phyloP scores from a whole-genome alignment of 2,113 vertebrate species.

The Poeciliopsis turrubarensis region DNA sequence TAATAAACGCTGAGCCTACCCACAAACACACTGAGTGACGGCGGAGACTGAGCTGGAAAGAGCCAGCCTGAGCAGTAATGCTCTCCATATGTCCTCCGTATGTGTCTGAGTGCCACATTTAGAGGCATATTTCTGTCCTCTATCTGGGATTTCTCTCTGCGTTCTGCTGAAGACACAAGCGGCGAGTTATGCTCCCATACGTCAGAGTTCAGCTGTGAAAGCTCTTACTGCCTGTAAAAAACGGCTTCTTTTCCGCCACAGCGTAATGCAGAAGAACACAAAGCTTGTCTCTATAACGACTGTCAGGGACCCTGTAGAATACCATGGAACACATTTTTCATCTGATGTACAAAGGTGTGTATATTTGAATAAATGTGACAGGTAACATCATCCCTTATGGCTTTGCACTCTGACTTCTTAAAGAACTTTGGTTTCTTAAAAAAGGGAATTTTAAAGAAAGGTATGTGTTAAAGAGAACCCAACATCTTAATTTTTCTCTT shows the following conservation, averaged over 20 bases:
- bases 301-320: too few species aligned
- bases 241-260: neutral
- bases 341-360: too few species aligned
- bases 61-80: conserved; percentile 30
- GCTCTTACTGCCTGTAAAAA: neutral
- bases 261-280: too few species aligned
- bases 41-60: conserved; percentile 13
- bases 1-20: conserved; percentile 8
- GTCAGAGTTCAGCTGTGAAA: neutral
- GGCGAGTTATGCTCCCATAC: neutral
- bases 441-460: too few species aligned
- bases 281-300: too few species aligned
- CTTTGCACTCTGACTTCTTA: too few species aligned
- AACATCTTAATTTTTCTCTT: too few species aligned
- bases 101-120: conserved; percentile 45
- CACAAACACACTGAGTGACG: conserved; percentile 20
- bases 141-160: conserved; percentile 18
- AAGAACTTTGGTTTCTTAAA: too few species aligned
- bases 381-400: too few species aligned
- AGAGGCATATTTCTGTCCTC: conserved; percentile 13
- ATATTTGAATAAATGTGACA: too few species aligned
- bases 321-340: too few species aligned
- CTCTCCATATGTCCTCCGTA: conserved; percentile 43
- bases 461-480: too few species aligned
- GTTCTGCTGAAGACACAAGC: conserved; percentile 28